Percentiles rank a stretch among this genome's conserved stretches.
phyloP scores from a whole-genome alignment of 2,888 invertebrate species.

The Acanthococcus lagerstroemiae region DNA sequence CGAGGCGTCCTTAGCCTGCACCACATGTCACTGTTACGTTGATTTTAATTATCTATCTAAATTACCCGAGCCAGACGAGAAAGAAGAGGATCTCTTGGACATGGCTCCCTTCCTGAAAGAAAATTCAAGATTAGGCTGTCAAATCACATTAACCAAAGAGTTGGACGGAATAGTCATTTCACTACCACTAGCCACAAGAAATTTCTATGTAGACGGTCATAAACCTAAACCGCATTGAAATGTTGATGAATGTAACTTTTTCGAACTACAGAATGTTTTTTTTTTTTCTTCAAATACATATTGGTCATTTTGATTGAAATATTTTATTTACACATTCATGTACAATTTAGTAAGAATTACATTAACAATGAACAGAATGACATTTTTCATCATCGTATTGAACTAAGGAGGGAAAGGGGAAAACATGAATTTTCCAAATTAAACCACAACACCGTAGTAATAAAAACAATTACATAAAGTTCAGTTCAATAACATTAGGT shows the following conservation, averaged over 20 bases:
- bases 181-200: slow-evolving; percentile 79
- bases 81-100: slow-evolving; percentile 94
- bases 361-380: no score
- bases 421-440: no score
- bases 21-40: slow-evolving; percentile 96
- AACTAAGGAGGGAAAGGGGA: no score
- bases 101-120: slow-evolving; percentile 92
- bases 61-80: slow-evolving; percentile 71
- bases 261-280: no score
- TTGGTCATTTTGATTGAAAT: neutral
- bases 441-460: neutral
- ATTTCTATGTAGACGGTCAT: slow-evolving; percentile 97
- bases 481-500: no score
- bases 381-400: no score
- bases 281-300: no score
- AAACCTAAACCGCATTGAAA: slow-evolving; percentile 87
- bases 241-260: no score
- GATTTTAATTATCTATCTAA: slow-evolving; percentile 59
- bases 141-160: slow-evolving; percentile 77
- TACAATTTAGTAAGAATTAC: neutral
- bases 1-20: slow-evolving; percentile 95
- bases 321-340: neutral
- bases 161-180: slow-evolving; percentile 73
- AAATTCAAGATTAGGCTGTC: slow-evolving; percentile 92
- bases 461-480: neutral